Percentiles rank a stretch among this genome's conserved stretches.
Conservation (phyloP, 2,113 vertebrate species). For the Callopanchax toddi region DNA sequence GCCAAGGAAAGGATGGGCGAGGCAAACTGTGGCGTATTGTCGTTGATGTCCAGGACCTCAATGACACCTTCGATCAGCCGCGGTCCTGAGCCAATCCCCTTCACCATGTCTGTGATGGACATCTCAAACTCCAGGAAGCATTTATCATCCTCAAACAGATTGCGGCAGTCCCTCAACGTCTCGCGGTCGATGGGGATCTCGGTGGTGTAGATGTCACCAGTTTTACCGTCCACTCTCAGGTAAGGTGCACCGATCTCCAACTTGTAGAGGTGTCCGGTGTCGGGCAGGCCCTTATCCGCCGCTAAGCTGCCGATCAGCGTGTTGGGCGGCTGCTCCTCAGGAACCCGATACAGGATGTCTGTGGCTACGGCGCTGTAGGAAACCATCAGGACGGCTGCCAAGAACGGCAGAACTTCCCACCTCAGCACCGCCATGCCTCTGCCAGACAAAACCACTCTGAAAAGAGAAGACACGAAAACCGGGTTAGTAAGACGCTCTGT, state of each 20-base stretch:
- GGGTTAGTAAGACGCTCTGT: slow-evolving; percentile 1
- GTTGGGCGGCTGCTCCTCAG: slow-evolving; percentile 94
- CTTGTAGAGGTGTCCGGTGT: slow-evolving; percentile 94
- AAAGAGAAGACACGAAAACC: slow-evolving; percentile 33
- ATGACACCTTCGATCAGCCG: slow-evolving; percentile 95
- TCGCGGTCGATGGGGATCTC: slow-evolving; percentile 94
- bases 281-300: slow-evolving; percentile 89
- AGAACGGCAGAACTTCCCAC: slow-evolving; percentile 33
- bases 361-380: slow-evolving; percentile 40
- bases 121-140: slow-evolving; percentile 97
- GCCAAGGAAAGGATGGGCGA: slow-evolving; percentile 90
- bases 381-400: slow-evolving; percentile 51
- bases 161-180: slow-evolving; percentile 89
- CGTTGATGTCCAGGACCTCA: slow-evolving; percentile 93
- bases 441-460: slow-evolving; percentile 45
- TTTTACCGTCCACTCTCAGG: slow-evolving; percentile 94
- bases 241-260: slow-evolving; percentile 92
- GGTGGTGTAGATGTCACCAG: slow-evolving; percentile 95
- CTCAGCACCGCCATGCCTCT: slow-evolving; percentile 64
- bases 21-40: slow-evolving; percentile 97
- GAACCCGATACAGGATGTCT: slow-evolving; percentile 85
- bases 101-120: slow-evolving; percentile 92
- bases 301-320: slow-evolving; percentile 93
- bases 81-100: slow-evolving; percentile 84
- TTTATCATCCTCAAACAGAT: slow-evolving; percentile 84